Conservation (phyloP, 1,140 invertebrate genomes). For the Drosophila nigrodunni region DNA sequence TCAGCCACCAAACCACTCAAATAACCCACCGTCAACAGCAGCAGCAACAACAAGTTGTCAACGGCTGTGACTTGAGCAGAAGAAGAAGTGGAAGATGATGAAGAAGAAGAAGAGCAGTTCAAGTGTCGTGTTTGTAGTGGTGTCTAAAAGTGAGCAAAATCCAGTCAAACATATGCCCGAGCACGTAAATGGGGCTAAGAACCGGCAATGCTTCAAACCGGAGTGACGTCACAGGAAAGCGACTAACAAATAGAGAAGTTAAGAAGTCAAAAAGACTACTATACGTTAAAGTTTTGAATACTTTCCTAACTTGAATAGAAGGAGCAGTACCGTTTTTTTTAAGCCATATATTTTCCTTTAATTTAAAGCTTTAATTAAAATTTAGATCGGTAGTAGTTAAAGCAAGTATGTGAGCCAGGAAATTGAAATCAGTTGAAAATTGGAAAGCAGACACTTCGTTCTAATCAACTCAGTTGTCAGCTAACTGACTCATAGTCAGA, state of each 20-base stretch:
- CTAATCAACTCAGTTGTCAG: slow-evolving; percentile 56
- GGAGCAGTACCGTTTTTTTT: too few relatives aligned
- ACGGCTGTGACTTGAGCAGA: slow-evolving; percentile 21
- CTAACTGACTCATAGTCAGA: slow-evolving; percentile 40
- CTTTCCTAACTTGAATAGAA: neutral
- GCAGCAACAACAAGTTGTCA: slow-evolving; percentile 50
- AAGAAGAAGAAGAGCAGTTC: slow-evolving; percentile 11
- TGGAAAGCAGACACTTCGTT: slow-evolving; percentile 45
- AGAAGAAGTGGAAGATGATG: neutral
- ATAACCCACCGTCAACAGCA: slow-evolving; percentile 6
- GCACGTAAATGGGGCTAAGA: slow-evolving; percentile 55
- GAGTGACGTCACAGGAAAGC: slow-evolving; percentile 19
- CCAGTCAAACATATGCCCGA: slow-evolving; percentile 45
- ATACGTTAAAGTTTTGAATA: neutral
- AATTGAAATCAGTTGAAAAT: slow-evolving; percentile 45
- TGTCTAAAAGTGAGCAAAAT: slow-evolving; percentile 44
- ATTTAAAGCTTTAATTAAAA: neutral
- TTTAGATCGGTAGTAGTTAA: neutral
- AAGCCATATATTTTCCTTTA: too few relatives aligned
- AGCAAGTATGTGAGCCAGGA: slow-evolving; percentile 18
- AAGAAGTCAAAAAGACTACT: neutral
- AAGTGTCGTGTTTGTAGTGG: slow-evolving; percentile 22
- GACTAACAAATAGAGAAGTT: slow-evolving; percentile 2
- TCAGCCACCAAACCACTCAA: slow-evolving; percentile 7
- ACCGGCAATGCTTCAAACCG: slow-evolving; percentile 34